Percentiles rank a stretch among this genome's conserved stretches.
phyloP scores from a whole-genome alignment of 2,113 vertebrate species.

The Anguilla rostrata region DNA sequence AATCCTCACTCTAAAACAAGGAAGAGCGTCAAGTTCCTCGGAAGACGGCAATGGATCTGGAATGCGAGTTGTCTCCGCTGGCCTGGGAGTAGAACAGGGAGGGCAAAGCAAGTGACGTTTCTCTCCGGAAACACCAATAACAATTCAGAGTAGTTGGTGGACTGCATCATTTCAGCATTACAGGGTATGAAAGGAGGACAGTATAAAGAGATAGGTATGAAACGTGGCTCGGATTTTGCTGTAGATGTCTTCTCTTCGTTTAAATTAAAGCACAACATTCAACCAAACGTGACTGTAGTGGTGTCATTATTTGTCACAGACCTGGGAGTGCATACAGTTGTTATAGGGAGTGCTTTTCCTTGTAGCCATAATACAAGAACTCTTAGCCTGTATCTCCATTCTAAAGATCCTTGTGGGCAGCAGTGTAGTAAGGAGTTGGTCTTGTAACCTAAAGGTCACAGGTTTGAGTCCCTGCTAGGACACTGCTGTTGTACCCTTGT shows the following conservation, averaged over 20 bases:
- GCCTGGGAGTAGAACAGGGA: neutral
- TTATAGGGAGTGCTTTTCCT: no score
- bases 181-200: neutral
- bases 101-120: neutral
- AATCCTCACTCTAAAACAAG: neutral
- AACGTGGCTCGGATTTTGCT: neutral
- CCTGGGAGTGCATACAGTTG: no score
- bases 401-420: no score
- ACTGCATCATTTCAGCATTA: neutral
- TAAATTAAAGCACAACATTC: no score
- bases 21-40: neutral
- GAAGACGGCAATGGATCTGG: conserved; percentile 1
- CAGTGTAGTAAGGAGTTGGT: no score
- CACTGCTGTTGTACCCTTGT: no score
- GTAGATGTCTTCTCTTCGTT: neutral
- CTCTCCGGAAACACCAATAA: conserved; percentile 16
- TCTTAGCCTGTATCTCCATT: no score
- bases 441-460: no score
- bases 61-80: conserved; percentile 1
- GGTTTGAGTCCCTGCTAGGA: no score
- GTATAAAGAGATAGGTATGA: neutral
- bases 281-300: no score
- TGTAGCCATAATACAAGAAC: no score
- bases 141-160: conserved; percentile 6
- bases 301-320: no score